Evolutionary conservation across 2,888 invertebrate species (phyloP), one percentile per base, ranked within the genome.

Genomic region (Pammene fasciana): DNA sequence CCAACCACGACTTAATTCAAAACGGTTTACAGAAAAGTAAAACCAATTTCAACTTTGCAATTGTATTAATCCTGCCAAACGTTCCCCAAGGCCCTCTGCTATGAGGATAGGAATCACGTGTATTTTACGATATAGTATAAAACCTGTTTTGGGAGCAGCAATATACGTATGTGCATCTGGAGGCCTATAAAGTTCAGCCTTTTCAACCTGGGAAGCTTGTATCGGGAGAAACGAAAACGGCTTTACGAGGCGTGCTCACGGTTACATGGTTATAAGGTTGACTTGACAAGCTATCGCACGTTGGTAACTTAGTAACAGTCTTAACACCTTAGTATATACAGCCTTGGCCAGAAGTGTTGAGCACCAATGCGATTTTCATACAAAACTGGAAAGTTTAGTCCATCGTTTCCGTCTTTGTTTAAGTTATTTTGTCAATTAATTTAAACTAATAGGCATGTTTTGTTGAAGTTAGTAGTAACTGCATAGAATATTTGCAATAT

Each of bases 101-200:
- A 48, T 70, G 70, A 9, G 59, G 68, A 61, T 64, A 73, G 81
- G 77, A 78, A 77, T 73, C 86, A 83, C 81, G 85, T 87, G 87
- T 80, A 80, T 86, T 87, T 88, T 88, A 88, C 84, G 82, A 78
- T 75, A 72, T 78, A 83, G 82, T 85, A 86, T 86, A 87, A 86
- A 86, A 87, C 45, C n/a, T 5, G 59, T 34, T 46, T 59, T 26
- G 59, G 43, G 18, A 5, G 13, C n/a, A 9, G 34, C n/a, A 34
- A 34, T 43, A 57, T n/a, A 45, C 59, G n/a, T 59, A 34, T 45
- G 34, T 14, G 45, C 43, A 26, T 5, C 34, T n/a, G 13, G 26
- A 59, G 38, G 43, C 34, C 26, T 45, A 45, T 59, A 59, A n/a
- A 26, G 34, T 45, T 59, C 14, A 10, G 59, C 59, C 59, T 26